Base-by-base conservation (phyloP, 2,113 vertebrate species). In the Tupaia tana region DNA sequence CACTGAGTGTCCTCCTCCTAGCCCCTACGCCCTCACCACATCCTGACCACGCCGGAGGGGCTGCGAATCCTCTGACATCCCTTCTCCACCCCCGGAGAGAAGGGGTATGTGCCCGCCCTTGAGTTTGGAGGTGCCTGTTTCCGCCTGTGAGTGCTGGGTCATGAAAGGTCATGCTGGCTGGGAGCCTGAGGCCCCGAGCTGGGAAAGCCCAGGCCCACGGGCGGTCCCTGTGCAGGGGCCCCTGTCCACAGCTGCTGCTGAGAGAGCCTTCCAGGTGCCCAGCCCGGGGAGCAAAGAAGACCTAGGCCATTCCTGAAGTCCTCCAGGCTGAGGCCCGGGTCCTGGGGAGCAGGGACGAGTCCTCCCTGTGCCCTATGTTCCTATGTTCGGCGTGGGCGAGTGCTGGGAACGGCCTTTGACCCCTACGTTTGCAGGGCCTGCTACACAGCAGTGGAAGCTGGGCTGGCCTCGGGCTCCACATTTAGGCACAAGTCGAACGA, bases 121-220 rank as follows among this genome's bases (percentile, higher is more conserved):
- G 34, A 10, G n/a, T 54, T 13, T n/a, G 34, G 67, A 9, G 19
- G 24, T n/a, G 13, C 2, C 27, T 67, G 69, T 52, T 27, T 20
- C 34, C 24, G 31, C 34, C 52, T 75, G 1, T 3, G 58, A 70
- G 20, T 56, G 7, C 27, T 14, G 73, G 73, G 8, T 54, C 20
- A 11, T 5, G 16, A 24, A 56, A 61, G 34, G 16, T 0, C 0
- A 34, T 9, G n/a, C 27, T 15, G 3, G 1, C n/a, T 6, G 56
- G 86, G 59, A 86, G 18, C 52, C 31, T 6, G 15, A 25, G 9
- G 13, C 18, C 27, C 34, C 0, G 6, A 69, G 54, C 20, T 6
- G 8, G 15, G 22, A 77, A 66, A 95, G 34, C 19, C 70, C 56
- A 20, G 86, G 27, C 19, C 52, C 10, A 2, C 1, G 0, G 79